Conservation (phyloP, 2,113 vertebrate species). For the chimpanzee (Pan troglodytes) region NHGRI_mPanTro3-v2.1_pri NC_072401.2:144743501-144744000, state of each 20-base stretch:
- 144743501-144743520: background rate
- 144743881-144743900: background rate
- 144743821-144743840: background rate
- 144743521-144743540: background rate
- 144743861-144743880: background rate
- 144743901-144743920: background rate
- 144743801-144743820: background rate
- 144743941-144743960: rapidly evolving
- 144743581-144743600: background rate
- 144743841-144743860: background rate
- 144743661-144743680: background rate
- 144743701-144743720: background rate
- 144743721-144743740: background rate
- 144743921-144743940: background rate
- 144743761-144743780: background rate
- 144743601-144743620: background rate
- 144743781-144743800: background rate
- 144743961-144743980: background rate
- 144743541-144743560: background rate
- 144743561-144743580: background rate
- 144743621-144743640: background rate
- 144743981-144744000: background rate
- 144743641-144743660: background rate
- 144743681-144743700: background rate
- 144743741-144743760: background rate